Evolutionary conservation across 2,888 invertebrate species (phyloP).

Genomic region (Xylota segnis): DNA sequence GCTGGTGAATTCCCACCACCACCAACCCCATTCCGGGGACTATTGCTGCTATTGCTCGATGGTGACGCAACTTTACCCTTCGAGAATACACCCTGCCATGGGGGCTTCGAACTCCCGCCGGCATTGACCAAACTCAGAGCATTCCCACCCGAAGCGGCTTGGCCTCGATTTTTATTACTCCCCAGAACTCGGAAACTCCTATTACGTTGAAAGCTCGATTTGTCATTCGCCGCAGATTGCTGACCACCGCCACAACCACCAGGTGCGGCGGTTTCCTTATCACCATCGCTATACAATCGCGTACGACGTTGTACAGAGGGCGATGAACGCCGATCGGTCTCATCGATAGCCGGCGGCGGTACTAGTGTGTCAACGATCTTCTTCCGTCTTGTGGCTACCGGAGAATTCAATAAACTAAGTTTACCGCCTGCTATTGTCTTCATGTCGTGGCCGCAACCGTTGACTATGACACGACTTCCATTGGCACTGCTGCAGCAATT

Average conservation of each 20-base stretch:
- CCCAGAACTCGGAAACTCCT: conserved; percentile 78
- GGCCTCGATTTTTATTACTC: conserved; percentile 48
- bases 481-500: conserved; percentile 42
- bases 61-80: conserved; percentile 57
- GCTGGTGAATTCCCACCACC: conserved; percentile 52
- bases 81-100: conserved; percentile 78
- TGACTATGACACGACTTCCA: conserved; percentile 46
- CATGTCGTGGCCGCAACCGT: conserved; percentile 64
- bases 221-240: conserved; percentile 55
- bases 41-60: conserved; percentile 33
- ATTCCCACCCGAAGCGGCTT: conserved; percentile 17
- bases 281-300: conserved; percentile 79
- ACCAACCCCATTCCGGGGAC: conserved; percentile 26
- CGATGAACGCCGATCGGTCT: conserved; percentile 71
- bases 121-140: conserved; percentile 23
- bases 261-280: conserved; percentile 71
- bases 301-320: conserved; percentile 67
- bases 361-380: conserved; percentile 74
- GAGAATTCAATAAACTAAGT: conserved; percentile 67
- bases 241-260: conserved; percentile 44
- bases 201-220: conserved; percentile 76
- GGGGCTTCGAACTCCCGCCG: conserved; percentile 67
- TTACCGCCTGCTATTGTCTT: conserved; percentile 64
- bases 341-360: conserved; percentile 71
- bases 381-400: conserved; percentile 72